Evolutionary conservation across 2,797 vertebrate species (phyloP).

Genomic region (Natrix natrix): DNA sequence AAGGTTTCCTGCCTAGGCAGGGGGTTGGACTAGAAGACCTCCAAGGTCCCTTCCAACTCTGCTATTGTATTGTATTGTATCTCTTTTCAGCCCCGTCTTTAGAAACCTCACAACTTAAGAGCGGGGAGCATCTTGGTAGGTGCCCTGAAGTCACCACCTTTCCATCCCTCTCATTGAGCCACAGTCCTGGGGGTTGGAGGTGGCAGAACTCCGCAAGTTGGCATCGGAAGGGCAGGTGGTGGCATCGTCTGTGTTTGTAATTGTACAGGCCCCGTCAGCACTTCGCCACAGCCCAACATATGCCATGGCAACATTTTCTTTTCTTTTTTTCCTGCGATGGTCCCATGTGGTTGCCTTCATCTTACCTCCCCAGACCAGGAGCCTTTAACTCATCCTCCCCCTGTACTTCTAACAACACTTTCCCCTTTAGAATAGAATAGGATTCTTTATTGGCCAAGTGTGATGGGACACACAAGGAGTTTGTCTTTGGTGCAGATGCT

Average conservation of each 20-base stretch:
- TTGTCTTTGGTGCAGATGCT: too few relatives aligned
- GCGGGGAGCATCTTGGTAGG: neutral
- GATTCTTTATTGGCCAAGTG: too few relatives aligned
- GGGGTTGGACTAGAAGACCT: too few relatives aligned
- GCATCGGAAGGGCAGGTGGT: neutral
- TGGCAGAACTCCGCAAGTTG: neutral
- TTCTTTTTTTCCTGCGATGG: neutral
- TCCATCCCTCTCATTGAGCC: neutral
- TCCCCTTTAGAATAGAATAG: neutral
- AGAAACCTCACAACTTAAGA: neutral
- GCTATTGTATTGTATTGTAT: too few relatives aligned
- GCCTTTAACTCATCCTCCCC: neutral
- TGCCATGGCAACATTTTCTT: neutral
- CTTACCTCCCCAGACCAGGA: neutral
- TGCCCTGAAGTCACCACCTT: neutral
- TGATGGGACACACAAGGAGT: too few relatives aligned
- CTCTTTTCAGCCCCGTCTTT: neutral
- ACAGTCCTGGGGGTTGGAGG: neutral
- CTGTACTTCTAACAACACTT: neutral
- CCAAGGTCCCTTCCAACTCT: too few relatives aligned
- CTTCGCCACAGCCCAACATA: neutral
- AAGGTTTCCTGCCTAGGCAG: too few relatives aligned
- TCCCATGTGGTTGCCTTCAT: neutral
- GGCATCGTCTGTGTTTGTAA: neutral
- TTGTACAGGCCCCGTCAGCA: neutral